Evolutionary conservation across 2,113 vertebrate genomes (phyloP).

Genomic region (Rhabdornis inornatus): DNA sequence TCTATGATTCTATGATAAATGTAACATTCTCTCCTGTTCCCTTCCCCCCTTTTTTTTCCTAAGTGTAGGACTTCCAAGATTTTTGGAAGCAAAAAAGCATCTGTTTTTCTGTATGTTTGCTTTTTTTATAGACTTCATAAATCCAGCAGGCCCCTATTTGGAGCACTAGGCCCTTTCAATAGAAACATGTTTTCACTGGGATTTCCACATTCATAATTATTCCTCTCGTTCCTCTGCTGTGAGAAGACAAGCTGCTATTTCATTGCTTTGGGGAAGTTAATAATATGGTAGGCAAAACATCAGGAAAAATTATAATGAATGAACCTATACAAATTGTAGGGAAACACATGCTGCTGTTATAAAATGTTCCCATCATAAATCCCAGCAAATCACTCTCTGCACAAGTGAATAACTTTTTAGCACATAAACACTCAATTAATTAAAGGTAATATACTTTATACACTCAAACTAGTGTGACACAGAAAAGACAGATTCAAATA

Average conservation of each 20-base stretch:
- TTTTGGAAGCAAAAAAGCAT: conserved; percentile 68
- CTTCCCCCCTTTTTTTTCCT: not conserved
- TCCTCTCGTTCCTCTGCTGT: conserved; percentile 75
- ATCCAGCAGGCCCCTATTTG: conserved; percentile 75
- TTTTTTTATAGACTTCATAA: conserved; percentile 76
- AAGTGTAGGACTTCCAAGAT: conserved; percentile 51
- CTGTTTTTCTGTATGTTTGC: conserved; percentile 70
- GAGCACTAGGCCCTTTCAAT: conserved; percentile 74
- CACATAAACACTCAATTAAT: conserved; percentile 85
- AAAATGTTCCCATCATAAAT: conserved; percentile 81
- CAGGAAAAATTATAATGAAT: conserved; percentile 86
- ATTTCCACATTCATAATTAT: conserved; percentile 85
- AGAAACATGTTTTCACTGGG: conserved; percentile 80
- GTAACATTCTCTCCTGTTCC: conserved; percentile 41
- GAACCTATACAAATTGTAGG: conserved; percentile 79
- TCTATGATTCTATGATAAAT: not conserved
- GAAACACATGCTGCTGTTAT: conserved; percentile 78
- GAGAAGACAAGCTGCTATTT: conserved; percentile 81
- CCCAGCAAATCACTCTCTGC: conserved; percentile 75
- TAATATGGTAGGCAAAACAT: conserved; percentile 86
- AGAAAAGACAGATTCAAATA: conserved; percentile 66
- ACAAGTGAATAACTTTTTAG: conserved; percentile 81
- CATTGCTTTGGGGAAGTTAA: conserved; percentile 82
- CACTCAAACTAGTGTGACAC: conserved; percentile 67
- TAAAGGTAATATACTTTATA: conserved; percentile 73